phyloP scores from a whole-genome alignment of 1,140 invertebrate genomes.

The Meteorus sp. region DNA sequence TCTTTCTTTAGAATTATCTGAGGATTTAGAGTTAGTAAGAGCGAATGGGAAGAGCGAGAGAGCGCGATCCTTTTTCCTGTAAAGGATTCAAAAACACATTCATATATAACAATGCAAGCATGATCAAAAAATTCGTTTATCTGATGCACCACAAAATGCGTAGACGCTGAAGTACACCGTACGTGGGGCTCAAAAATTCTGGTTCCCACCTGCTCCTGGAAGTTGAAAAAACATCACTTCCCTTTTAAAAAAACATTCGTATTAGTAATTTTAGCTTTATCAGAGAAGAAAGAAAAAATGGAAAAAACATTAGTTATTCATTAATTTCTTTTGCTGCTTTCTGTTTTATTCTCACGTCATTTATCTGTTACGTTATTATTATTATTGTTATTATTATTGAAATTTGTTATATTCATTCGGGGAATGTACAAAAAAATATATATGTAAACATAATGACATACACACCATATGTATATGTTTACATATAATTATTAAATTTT shows the following conservation, averaged over 20 bases:
- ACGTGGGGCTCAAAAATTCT: constrained; percentile 60
- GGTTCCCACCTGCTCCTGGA: constrained; percentile 61
- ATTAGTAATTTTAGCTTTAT: constrained; percentile 28
- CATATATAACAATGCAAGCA: constrained; percentile 59
- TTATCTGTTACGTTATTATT: constrained; percentile 7
- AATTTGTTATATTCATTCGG: not conserved
- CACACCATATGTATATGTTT: too few relatives aligned
- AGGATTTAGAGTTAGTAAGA: constrained; percentile 27
- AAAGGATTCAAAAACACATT: constrained; percentile 61
- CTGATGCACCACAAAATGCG: constrained; percentile 60
- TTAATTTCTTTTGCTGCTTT: not conserved
- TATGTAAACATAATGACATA: too few relatives aligned
- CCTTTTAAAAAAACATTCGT: constrained; percentile 57
- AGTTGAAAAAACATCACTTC: constrained; percentile 62
- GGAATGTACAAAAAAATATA: too few relatives aligned
- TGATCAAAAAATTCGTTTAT: constrained; percentile 54
- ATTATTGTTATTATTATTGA: not conserved
- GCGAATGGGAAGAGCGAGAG: constrained; percentile 45
- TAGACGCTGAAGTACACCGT: constrained; percentile 56
- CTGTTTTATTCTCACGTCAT: constrained; percentile 8
- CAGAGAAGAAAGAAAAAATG: constrained; percentile 17
- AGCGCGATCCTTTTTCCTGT: constrained; percentile 57
- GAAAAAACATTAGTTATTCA: constrained; percentile 1
- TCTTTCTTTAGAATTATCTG: too few relatives aligned
- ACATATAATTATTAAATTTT: too few relatives aligned